Conservation (phyloP, 1,140 invertebrate species). For the Drosophila arawakana region DNA sequence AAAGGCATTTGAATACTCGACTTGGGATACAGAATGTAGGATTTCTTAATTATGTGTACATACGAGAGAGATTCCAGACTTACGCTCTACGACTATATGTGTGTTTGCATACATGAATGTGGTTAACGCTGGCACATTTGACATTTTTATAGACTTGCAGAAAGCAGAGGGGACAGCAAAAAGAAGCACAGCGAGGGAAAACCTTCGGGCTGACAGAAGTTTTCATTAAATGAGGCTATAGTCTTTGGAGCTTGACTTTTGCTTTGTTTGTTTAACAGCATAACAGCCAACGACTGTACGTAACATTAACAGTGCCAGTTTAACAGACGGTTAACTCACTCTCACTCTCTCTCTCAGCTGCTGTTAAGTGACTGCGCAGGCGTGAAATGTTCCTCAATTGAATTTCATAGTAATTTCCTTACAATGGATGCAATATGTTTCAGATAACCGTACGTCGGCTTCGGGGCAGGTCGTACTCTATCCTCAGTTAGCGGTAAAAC, state of each 20-base stretch:
- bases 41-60: conserved; percentile 78
- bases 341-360: conserved; percentile 5
- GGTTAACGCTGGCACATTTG: conserved; percentile 27
- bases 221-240: conserved; percentile 65
- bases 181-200: conserved; percentile 39
- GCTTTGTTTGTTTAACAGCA: conserved; percentile 75
- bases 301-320: not conserved
- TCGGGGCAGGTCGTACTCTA: conserved; percentile 41
- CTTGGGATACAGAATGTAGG: conserved; percentile 50
- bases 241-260: conserved; percentile 71
- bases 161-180: conserved; percentile 17
- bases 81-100: conserved; percentile 12
- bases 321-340: conserved; percentile 23
- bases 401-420: conserved; percentile 72
- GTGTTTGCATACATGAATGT: conserved; percentile 5
- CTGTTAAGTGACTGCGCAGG: conserved; percentile 51
- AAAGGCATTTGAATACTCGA: conserved; percentile 55
- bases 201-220: conserved; percentile 66
- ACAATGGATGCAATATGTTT: conserved; percentile 64
- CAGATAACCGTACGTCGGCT: conserved; percentile 71
- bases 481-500: conserved; percentile 31
- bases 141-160: conserved; percentile 49
- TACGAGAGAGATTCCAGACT: conserved; percentile 32
- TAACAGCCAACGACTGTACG: not conserved
- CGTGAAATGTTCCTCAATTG: conserved; percentile 60